Percentiles rank a stretch among this genome's conserved stretches.
phyloP scores from a whole-genome alignment of 2,888 invertebrate species.

The Zhengitettix transpicula region DNA sequence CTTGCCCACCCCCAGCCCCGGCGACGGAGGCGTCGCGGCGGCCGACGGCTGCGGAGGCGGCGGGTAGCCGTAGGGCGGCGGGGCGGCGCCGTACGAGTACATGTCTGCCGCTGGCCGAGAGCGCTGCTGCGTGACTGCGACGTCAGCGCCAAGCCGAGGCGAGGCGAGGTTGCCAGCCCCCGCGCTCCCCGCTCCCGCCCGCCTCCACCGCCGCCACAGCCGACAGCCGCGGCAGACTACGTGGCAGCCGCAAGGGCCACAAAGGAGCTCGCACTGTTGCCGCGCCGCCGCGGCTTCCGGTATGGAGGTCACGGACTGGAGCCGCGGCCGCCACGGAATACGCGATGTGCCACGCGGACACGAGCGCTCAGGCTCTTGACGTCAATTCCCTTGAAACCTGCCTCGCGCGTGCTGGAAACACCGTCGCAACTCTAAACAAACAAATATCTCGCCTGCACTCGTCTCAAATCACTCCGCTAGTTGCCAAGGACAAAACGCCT shows the following conservation, averaged over 20 bases:
- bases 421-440: not conserved
- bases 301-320: not conserved
- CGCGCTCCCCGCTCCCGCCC: not conserved
- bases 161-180: not conserved
- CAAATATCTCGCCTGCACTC: no score
- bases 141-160: not conserved
- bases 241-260: not conserved
- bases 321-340: not conserved
- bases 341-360: not conserved
- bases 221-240: not conserved
- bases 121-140: not conserved
- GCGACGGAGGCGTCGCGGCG: not conserved
- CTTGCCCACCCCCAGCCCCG: not conserved
- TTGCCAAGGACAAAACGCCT: no score
- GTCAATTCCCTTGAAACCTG: no score
- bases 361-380: no score
- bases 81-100: not conserved
- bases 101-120: not conserved
- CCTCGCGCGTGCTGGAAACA: not conserved
- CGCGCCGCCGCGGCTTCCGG: not conserved
- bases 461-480: no score
- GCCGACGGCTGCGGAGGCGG: not conserved
- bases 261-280: not conserved
- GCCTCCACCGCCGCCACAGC: not conserved
- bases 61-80: not conserved